These are phyloP conservation scores for Trematomus loennbergii DNA, from an alignment of 2,113 vertebrate genomes.

Conservation along the genomic window DNA sequence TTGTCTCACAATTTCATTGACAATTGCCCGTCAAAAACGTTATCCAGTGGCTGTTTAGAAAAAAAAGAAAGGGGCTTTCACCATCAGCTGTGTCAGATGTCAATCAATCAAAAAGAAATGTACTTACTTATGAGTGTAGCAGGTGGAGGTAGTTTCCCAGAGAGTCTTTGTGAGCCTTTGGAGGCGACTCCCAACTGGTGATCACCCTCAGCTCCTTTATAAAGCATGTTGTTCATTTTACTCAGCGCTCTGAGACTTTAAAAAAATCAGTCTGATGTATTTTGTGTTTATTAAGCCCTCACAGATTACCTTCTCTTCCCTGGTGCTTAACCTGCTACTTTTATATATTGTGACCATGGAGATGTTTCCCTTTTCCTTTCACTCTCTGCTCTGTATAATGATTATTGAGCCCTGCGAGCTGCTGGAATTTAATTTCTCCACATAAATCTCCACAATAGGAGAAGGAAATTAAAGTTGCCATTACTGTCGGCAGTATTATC, in stretches of 20 bases:
- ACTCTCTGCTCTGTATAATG: slow-evolving; percentile 65
- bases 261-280: slow-evolving; percentile 62
- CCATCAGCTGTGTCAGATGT: no score
- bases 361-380: slow-evolving; percentile 62
- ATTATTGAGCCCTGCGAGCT: slow-evolving; percentile 79
- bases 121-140: no score
- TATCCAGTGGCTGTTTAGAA: no score
- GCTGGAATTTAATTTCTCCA: slow-evolving; percentile 85
- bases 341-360: slow-evolving; percentile 76
- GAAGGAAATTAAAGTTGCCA: slow-evolving; percentile 88
- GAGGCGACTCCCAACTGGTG: neutral
- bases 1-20: no score
- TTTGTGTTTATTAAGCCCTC: slow-evolving; percentile 71
- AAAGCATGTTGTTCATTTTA: slow-evolving; percentile 33
- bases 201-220: slow-evolving; percentile 52
- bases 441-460: slow-evolving; percentile 86
- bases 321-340: slow-evolving; percentile 70
- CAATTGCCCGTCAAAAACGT: no score
- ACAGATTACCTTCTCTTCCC: slow-evolving; percentile 55
- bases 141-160: no score
- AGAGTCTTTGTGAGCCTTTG: neutral
- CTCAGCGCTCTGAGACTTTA: slow-evolving; percentile 39
- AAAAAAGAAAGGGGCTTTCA: no score
- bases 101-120: no score
- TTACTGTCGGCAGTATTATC: slow-evolving; percentile 85